Percentiles rank a stretch among this genome's conserved stretches.
These are phyloP conservation scores for Danio kyathit DNA, from an alignment of 2,797 vertebrate species.

Conservation along the genomic window DNA sequence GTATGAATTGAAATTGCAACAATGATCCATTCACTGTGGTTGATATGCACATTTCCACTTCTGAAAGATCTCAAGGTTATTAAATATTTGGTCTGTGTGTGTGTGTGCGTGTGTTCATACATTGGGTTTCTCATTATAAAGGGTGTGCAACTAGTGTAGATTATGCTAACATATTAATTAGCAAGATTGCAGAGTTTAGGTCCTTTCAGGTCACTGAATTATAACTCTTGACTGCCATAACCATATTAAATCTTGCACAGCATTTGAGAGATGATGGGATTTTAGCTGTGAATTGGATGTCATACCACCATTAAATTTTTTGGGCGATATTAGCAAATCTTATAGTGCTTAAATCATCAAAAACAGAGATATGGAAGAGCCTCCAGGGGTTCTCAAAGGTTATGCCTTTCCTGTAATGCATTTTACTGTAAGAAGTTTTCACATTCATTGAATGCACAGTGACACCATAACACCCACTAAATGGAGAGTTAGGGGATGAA, in stretches of 20 bases:
- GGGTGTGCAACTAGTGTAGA: conserved; percentile 22
- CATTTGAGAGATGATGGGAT: conserved; percentile 3
- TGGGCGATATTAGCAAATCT: conserved; percentile 19
- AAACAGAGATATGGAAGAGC: background rate
- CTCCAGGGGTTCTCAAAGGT: conserved; percentile 9
- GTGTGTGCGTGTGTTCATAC: background rate
- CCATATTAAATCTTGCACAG: conserved; percentile 22
- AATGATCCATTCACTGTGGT: conserved; percentile 24
- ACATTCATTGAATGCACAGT: conserved; percentile 44
- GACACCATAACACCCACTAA: conserved; percentile 49
- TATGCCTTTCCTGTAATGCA: conserved; percentile 8
- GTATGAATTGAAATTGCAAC: conserved; percentile 12
- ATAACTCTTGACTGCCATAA: background rate
- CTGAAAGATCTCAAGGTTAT: conserved; percentile 14
- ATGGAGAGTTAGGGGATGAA: conserved; percentile 46
- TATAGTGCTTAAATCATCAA: conserved; percentile 42
- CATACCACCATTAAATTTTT: conserved; percentile 33
- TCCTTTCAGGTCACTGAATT: conserved; percentile 8
- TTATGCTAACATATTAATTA: conserved; percentile 18
- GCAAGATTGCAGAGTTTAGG: conserved; percentile 10
- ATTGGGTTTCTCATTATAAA: background rate
- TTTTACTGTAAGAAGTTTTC: conserved; percentile 26
- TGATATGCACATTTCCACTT: background rate
- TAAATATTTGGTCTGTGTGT: background rate
- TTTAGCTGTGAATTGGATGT: background rate